Evolutionary conservation across 1,140 invertebrate genomes (phyloP), one percentile per base, ranked within the genome.

Genomic region (Periplaneta americana): DNA sequence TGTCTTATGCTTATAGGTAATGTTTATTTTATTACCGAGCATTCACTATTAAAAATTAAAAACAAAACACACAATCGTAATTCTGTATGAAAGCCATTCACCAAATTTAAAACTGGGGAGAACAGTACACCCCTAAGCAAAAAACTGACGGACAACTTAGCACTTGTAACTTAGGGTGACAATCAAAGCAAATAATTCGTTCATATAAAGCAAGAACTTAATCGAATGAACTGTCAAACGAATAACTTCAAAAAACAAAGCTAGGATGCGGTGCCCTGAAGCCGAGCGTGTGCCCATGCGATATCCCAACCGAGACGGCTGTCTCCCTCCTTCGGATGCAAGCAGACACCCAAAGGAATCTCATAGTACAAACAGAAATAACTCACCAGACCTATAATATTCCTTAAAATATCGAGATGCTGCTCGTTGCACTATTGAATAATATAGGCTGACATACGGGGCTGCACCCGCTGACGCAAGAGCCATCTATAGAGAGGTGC

Each of bases 351-450:
- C 66, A 80, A 34, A 48, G n/a, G 34, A 80, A 34, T 75, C 74
- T 76, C 74, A 28, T 34, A 34, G 28, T 48, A 34, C 75, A 39
- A 77, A 78, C 82, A 82, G 39, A 82, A 80, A 82, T 82, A 83
- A 89, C 89, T 89, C 87, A 89, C 89, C 89, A 85, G 88, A 87
- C 86, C 88, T 88, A 88, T 89, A 89, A 85, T 89, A 89, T 86
- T 89, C 88, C 87, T 89, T 89, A 87, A 89, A 89, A 86, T 89
- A 89, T 83, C 88, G 88, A 83, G 88, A 88, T 83, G 88, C 88
- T 84, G 88, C 88, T 83, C 89, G 88, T 85, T 89, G 88, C 84
- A 89, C 89, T 85, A 89, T 89, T 86, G 89, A 89, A 84, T 89
- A 89, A 85, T 89, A 89, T 83, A 89, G 86, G 87, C 88, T 89